Conservation (phyloP, 2,888 invertebrate genomes). For the Clanis bilineata region DNA sequence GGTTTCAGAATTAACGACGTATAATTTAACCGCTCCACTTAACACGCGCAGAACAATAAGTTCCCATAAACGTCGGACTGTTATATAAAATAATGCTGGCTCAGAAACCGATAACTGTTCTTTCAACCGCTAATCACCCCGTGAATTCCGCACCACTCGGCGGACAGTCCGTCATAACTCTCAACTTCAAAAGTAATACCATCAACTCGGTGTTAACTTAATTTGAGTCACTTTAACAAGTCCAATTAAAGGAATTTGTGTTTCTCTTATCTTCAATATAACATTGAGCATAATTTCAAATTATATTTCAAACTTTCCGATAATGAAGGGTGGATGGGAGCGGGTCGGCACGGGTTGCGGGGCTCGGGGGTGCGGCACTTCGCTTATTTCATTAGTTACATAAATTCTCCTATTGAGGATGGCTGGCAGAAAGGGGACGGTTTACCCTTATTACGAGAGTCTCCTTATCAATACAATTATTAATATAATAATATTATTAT, state of each 20-base stretch:
- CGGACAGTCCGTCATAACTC: constrained; percentile 79
- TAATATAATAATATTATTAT: constrained; percentile 83
- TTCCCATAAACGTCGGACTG: constrained; percentile 58
- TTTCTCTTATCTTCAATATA: constrained; percentile 83
- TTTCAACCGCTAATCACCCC: constrained; percentile 68
- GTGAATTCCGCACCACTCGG: constrained; percentile 54
- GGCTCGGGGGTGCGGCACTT: constrained; percentile 64
- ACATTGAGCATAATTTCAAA: constrained; percentile 83
- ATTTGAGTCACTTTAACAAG: constrained; percentile 83
- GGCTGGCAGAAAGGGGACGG: constrained; percentile 81
- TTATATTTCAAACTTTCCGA: constrained; percentile 83
- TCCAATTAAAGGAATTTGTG: constrained; percentile 83
- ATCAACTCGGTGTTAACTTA: constrained; percentile 82
- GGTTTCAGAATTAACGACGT: constrained; percentile 12
- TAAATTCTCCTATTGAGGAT: constrained; percentile 83
- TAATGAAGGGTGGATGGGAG: constrained; percentile 78
- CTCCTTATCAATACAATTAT: constrained; percentile 83
- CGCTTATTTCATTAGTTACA: constrained; percentile 83
- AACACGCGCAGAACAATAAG: constrained; percentile 34
- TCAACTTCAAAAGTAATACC: constrained; percentile 81
- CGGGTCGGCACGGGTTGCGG: constrained; percentile 55
- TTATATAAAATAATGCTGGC: constrained; percentile 56
- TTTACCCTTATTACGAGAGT: constrained; percentile 82
- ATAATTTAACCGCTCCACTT: constrained; percentile 38
- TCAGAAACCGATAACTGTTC: constrained; percentile 67